A percentile compares a stretch with the other conserved stretches of the same genome.
Evolutionary conservation across 2,113 vertebrate genomes (phyloP).

Genomic region (Syrrhaptes paradoxus): DNA sequence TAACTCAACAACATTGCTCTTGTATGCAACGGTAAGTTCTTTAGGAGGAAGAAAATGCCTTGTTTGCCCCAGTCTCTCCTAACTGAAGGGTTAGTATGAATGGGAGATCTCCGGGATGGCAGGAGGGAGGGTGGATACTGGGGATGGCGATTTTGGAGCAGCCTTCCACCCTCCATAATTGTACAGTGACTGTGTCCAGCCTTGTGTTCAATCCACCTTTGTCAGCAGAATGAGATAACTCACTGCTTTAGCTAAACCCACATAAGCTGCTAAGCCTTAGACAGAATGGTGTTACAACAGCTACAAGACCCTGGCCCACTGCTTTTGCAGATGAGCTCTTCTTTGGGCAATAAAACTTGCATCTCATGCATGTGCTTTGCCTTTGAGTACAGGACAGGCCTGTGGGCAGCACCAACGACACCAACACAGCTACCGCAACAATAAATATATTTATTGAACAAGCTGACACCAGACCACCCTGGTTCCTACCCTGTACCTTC

Average conservation of each 20-base stretch:
- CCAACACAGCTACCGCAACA: conserved; percentile 72
- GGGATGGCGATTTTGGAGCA: neutral
- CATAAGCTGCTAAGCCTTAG: neutral
- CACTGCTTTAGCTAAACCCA: neutral
- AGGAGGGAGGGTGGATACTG: neutral
- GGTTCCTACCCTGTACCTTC: conserved; percentile 84
- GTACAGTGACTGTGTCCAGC: neutral
- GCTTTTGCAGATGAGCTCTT: neutral
- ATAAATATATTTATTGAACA: conserved; percentile 78
- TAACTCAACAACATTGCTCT: conserved; percentile 68
- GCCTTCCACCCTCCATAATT: neutral
- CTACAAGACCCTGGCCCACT: neutral
- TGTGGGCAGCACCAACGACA: neutral
- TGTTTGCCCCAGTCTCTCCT: neutral
- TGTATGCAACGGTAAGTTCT: conserved; percentile 81
- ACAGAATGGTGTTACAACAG: neutral
- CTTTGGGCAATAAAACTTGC: neutral
- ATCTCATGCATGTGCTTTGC: neutral
- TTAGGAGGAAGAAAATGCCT: neutral
- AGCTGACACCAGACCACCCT: conserved; percentile 82
- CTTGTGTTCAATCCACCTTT: neutral
- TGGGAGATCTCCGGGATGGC: neutral
- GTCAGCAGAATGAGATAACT: neutral
- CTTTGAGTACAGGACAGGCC: conserved; percentile 73
- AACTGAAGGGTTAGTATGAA: neutral